These are phyloP conservation scores for Malacoraja senta DNA, from an alignment of 2,797 vertebrate species.

Conservation along the genomic window DNA sequence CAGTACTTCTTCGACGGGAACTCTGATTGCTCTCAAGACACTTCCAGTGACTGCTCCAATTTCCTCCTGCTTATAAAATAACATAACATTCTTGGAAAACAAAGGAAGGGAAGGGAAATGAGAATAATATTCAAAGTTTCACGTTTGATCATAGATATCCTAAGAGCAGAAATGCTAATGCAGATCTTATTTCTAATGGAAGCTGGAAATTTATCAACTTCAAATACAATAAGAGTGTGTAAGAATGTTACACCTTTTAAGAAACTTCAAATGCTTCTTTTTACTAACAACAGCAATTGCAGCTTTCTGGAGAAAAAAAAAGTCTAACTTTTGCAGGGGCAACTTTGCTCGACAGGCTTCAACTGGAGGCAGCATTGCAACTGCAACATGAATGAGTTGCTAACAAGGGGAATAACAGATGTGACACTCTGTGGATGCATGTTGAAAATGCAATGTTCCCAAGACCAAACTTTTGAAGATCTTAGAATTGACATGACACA, in stretches of 20 bases:
- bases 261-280: neutral
- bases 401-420: constrained; percentile 7
- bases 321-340: neutral
- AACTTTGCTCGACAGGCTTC: neutral
- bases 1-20: no score
- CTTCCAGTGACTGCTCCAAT: no score
- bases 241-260: neutral
- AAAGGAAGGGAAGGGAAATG: neutral
- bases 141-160: no score
- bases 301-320: neutral
- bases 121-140: neutral
- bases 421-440: neutral
- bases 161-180: neutral
- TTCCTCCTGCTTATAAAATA: no score
- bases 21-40: no score
- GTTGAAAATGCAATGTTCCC: neutral
- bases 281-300: neutral
- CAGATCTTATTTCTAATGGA: neutral
- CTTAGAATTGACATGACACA: neutral
- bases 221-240: neutral
- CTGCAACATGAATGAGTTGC: neutral
- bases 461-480: constrained; percentile 7
- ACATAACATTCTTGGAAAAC: neutral
- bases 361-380: neutral
- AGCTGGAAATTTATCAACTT: neutral